Conservation (phyloP, 2,113 vertebrate species). For the Pterocles burchelli region DNA sequence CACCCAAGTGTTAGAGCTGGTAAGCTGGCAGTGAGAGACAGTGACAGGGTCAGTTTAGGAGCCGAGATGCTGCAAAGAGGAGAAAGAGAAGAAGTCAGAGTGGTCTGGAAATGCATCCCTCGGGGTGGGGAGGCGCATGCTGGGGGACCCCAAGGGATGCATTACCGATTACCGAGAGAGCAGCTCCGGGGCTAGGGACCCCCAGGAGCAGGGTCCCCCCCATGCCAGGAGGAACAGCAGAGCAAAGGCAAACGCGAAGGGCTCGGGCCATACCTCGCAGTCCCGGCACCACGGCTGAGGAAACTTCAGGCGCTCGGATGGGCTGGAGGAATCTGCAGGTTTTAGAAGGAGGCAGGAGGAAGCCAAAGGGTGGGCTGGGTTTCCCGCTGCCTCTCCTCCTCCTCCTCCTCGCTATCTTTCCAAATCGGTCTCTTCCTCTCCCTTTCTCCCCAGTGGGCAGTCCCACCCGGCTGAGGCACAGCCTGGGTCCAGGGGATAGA, state of each 20-base stretch:
- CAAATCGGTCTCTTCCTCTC: conserved; percentile 64
- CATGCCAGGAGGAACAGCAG: not conserved
- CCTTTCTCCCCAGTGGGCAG: conserved; percentile 62
- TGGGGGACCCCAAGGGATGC: not conserved
- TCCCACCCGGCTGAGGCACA: conserved; percentile 49
- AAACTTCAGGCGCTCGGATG: conserved; percentile 74
- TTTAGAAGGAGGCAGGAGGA: conserved; percentile 82
- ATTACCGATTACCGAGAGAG: not conserved
- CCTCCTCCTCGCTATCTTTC: conserved; percentile 63
- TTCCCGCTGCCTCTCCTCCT: conserved; percentile 73
- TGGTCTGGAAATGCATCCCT: not conserved
- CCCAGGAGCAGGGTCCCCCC: not conserved
- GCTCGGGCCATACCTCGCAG: conserved; percentile 74
- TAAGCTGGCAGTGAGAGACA: not conserved
- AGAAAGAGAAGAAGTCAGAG: not conserved
- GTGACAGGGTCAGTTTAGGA: not conserved
- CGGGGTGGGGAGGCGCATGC: not conserved
- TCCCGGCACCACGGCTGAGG: conserved; percentile 74
- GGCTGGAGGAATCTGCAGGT: conserved; percentile 82
- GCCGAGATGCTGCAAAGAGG: not conserved
- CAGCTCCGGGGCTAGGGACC: not conserved
- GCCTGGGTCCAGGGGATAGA: conserved; percentile 40
- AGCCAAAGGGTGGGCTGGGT: conserved; percentile 82
- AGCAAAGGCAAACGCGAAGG: not conserved
- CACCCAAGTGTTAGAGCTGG: not conserved